These are phyloP conservation scores for Incurvaria masculella DNA, from an alignment of 2,888 invertebrate genomes.

Conservation along the genomic window DNA sequence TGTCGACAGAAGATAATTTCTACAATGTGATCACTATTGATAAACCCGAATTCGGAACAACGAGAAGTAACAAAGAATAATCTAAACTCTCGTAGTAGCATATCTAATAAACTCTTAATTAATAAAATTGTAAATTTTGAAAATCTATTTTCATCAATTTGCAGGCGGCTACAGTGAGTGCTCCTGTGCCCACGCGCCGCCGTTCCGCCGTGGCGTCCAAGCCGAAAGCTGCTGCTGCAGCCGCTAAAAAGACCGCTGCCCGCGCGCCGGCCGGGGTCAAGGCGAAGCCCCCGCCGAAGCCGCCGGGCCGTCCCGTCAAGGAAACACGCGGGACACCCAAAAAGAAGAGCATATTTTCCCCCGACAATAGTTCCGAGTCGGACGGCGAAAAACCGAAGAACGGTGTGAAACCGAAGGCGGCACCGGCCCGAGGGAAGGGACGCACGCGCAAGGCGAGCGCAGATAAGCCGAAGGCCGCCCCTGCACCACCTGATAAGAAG, in stretches of 20 bases:
- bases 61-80: too few relatives aligned
- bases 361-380: slow-evolving; percentile 62
- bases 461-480: slow-evolving; percentile 27
- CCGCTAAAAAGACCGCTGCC: slow-evolving; percentile 46
- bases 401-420: slow-evolving; percentile 23
- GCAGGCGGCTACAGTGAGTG: slow-evolving; percentile 13
- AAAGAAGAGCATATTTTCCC: slow-evolving; percentile 80
- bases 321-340: slow-evolving; percentile 33
- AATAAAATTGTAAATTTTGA: not conserved
- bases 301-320: slow-evolving; percentile 31
- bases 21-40: too few relatives aligned
- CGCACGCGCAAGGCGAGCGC: slow-evolving; percentile 38
- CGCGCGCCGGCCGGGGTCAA: slow-evolving; percentile 36
- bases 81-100: too few relatives aligned
- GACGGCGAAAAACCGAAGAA: slow-evolving; percentile 24
- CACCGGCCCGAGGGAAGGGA: slow-evolving; percentile 25
- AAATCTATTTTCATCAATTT: slow-evolving; percentile 1
- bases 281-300: slow-evolving; percentile 40
- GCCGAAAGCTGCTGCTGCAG: slow-evolving; percentile 61
- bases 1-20: too few relatives aligned
- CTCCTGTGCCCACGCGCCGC: slow-evolving; percentile 38
- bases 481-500: slow-evolving; percentile 25
- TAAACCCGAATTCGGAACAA: too few relatives aligned
- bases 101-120: too few relatives aligned
- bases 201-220: slow-evolving; percentile 47